Evolutionary conservation across 2,888 invertebrate species (phyloP).

Genomic region (Calameuta idolon): DNA sequence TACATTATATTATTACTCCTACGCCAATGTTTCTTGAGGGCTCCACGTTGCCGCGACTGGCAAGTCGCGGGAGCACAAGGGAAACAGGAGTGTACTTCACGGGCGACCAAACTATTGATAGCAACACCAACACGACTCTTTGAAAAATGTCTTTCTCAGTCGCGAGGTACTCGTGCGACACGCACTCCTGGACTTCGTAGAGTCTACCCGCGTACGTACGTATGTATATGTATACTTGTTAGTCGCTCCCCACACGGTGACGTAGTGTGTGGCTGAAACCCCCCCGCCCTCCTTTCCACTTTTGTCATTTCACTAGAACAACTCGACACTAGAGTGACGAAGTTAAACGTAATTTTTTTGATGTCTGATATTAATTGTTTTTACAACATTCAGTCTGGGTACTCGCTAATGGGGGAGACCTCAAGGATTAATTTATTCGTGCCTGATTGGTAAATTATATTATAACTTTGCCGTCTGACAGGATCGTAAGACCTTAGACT

Average conservation of each 20-base stretch:
- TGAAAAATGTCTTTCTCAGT: slow-evolving; percentile 32
- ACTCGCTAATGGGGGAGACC: neutral
- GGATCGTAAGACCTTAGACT: neutral
- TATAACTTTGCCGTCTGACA: neutral
- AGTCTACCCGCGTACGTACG: neutral
- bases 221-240: neutral
- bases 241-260: neutral
- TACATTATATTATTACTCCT: neutral
- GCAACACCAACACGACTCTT: slow-evolving; percentile 44
- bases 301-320: neutral
- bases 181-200: neutral
- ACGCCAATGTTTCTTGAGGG: neutral
- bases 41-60: neutral
- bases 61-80: neutral
- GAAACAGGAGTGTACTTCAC: slow-evolving; percentile 35
- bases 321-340: neutral
- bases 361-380: neutral
- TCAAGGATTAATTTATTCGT: neutral
- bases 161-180: neutral
- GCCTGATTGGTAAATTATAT: neutral
- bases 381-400: neutral
- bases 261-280: neutral
- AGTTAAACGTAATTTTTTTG: neutral
- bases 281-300: neutral
- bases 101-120: slow-evolving; percentile 47